Evolutionary conservation across 2,797 vertebrate species (phyloP).

Genomic region (Hypotaenidia philippensis): DNA sequence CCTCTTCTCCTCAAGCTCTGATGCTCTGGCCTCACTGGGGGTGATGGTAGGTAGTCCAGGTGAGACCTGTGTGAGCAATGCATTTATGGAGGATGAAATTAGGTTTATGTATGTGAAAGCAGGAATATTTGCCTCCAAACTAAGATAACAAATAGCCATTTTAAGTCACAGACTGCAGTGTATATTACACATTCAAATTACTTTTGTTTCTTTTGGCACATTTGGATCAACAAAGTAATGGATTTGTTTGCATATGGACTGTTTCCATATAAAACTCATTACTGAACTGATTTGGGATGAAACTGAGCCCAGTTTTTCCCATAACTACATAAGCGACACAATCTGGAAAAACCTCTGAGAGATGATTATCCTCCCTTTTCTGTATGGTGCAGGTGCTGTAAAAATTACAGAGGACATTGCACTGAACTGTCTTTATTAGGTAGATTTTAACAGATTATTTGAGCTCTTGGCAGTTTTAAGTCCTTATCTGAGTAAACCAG

Average conservation of each 20-base stretch:
- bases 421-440: neutral
- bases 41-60: rapidly evolving
- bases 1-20: neutral
- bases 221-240: neutral
- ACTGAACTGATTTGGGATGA: neutral
- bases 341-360: neutral
- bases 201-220: neutral
- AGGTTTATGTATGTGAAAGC: neutral
- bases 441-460: neutral
- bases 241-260: neutral
- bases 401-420: neutral
- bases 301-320: neutral
- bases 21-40: neutral
- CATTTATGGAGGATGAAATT: neutral
- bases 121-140: neutral
- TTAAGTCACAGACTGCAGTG: neutral
- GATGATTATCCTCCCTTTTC: neutral
- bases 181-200: rapidly evolving
- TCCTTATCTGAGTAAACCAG: neutral
- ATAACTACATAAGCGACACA: neutral
- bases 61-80: neutral
- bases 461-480: neutral
- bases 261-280: neutral
- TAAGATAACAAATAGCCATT: neutral
- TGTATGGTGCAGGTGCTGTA: neutral